Conservation (phyloP, 2,888 invertebrate species). For the Drosophila meridiana region DNA sequence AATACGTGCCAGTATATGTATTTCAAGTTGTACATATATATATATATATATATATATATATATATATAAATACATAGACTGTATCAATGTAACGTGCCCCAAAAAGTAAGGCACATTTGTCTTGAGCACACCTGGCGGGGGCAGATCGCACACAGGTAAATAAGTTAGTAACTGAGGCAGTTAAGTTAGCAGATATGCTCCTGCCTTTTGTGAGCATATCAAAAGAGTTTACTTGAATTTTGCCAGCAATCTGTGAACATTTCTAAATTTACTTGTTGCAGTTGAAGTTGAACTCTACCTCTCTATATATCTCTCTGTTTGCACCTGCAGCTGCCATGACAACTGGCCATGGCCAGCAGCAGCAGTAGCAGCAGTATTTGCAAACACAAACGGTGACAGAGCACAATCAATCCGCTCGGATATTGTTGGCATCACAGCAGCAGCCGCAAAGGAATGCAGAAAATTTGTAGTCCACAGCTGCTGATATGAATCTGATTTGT, state of each 20-base stretch:
- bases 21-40: neutral
- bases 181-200: neutral
- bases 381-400: conserved; percentile 3
- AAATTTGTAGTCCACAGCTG: neutral
- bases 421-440: conserved; percentile 8
- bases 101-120: conserved; percentile 5
- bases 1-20: conserved; percentile 34
- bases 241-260: conserved; percentile 4
- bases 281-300: neutral
- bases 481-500: neutral
- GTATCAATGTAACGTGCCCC: conserved; percentile 37
- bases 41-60: neutral
- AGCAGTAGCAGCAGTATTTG: neutral
- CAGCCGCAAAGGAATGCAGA: neutral
- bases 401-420: neutral
- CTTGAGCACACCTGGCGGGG: neutral
- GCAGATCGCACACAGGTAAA: neutral
- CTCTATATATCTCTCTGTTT: neutral
- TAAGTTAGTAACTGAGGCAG: neutral
- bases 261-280: conserved; percentile 3
- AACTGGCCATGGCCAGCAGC: neutral
- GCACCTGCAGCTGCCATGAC: neutral
- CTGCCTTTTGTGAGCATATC: neutral
- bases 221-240: neutral
- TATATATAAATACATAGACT: conserved; percentile 9